Conservation (phyloP, 2,888 invertebrate species). For the Acanthoscelides obtectus region DNA sequence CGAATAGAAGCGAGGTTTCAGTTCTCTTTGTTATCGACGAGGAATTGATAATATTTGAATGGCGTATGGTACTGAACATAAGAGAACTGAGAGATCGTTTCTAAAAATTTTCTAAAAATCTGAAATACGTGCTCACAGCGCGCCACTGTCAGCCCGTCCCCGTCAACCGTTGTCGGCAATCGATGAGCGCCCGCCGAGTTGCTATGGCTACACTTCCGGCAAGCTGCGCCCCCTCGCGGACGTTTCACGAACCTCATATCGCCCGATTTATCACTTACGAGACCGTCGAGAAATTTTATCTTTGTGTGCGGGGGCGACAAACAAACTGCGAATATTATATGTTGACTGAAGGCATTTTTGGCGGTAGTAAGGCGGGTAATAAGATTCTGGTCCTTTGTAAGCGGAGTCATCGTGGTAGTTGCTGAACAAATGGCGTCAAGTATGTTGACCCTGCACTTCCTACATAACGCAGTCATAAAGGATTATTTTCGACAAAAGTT, state of each 20-base stretch:
- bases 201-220: constrained; percentile 65
- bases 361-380: not conserved
- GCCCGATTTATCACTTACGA: not conserved
- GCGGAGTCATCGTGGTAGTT: too few relatives aligned
- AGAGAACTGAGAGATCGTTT: too few relatives aligned
- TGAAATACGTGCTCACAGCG: not conserved
- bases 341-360: not conserved
- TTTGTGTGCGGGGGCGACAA: not conserved
- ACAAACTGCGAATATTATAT: not conserved
- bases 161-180: constrained; percentile 48
- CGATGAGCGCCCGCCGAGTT: constrained; percentile 57
- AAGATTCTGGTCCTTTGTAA: too few relatives aligned
- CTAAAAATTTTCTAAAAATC: too few relatives aligned
- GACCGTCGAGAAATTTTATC: not conserved
- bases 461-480: too few relatives aligned
- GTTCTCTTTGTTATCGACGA: too few relatives aligned
- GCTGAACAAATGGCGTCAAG: too few relatives aligned
- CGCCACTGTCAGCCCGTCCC: not conserved
- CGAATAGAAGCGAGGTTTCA: too few relatives aligned
- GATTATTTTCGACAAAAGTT: too few relatives aligned
- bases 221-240: constrained; percentile 41
- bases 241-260: constrained; percentile 22
- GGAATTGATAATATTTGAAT: too few relatives aligned
- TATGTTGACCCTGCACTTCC: too few relatives aligned
- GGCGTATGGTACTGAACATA: too few relatives aligned